A percentile compares a stretch with the other conserved stretches of the same genome.
phyloP scores from a whole-genome alignment of 1,140 invertebrate genomes.

The Teleopsis dalmanni region DNA sequence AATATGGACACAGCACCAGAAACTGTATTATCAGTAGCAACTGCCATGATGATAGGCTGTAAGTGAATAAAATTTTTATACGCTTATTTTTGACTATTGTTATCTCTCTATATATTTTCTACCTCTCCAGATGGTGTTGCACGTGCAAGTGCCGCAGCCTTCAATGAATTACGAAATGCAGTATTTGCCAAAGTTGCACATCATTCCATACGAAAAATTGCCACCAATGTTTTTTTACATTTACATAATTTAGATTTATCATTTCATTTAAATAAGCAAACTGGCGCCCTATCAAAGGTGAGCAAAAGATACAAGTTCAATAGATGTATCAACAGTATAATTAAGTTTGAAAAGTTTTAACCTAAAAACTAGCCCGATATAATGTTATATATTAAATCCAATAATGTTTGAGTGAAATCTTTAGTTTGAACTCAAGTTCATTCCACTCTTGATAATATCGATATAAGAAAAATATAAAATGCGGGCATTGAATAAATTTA shows the following conservation, averaged over 20 bases:
- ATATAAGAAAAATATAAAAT: no score
- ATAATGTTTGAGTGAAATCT: no score
- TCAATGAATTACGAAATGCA: slow-evolving; percentile 95
- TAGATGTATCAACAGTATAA: no score
- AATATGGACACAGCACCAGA: slow-evolving; percentile 64
- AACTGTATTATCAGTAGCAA: slow-evolving; percentile 63
- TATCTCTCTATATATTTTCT: background rate
- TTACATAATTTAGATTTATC: slow-evolving; percentile 89
- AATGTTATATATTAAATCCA: no score
- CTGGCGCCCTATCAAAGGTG: slow-evolving; percentile 61
- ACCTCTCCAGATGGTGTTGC: slow-evolving; percentile 83
- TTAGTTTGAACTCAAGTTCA: background rate
- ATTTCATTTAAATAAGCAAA: slow-evolving; percentile 92
- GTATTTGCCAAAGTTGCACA: slow-evolving; percentile 99
- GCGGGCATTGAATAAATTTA: no score
- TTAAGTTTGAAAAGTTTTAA: no score
- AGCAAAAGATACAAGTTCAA: no score
- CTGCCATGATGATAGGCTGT: slow-evolving; percentile 86
- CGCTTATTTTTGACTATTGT: slow-evolving; percentile 2
- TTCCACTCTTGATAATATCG: no score
- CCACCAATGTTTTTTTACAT: slow-evolving; percentile 94
- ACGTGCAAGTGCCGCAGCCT: slow-evolving; percentile 76
- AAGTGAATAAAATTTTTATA: slow-evolving; percentile 46
- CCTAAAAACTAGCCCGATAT: background rate
- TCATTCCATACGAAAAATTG: slow-evolving; percentile 89